Conservation (phyloP, 2,113 vertebrate species). For the Trogon surrucura region DNA sequence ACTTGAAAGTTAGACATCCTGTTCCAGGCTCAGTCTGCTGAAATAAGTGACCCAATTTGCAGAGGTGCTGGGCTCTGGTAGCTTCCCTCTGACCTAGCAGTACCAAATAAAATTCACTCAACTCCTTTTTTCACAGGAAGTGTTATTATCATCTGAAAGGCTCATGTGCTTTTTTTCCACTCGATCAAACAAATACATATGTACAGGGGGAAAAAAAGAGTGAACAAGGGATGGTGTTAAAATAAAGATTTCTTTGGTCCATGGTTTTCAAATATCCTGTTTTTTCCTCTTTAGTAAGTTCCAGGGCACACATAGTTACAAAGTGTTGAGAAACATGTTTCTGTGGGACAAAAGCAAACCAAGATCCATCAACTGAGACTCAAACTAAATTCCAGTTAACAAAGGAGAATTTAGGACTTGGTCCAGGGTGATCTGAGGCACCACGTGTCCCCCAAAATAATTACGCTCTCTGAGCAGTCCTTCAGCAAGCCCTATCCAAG, state of each 20-base stretch:
- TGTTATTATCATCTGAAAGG: constrained; percentile 20
- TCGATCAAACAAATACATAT: background rate
- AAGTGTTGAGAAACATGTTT: background rate
- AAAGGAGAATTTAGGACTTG: background rate
- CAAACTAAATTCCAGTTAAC: background rate
- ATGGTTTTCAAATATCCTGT: background rate
- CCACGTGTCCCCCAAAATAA: background rate
- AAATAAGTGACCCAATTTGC: constrained; percentile 62
- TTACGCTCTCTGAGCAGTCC: background rate
- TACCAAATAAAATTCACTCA: constrained; percentile 9
- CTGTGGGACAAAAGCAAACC: background rate
- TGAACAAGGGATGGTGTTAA: background rate
- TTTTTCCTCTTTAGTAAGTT: background rate
- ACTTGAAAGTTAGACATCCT: constrained; percentile 57
- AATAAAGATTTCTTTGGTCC: background rate
- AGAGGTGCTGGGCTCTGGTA: background rate
- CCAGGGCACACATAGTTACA: background rate
- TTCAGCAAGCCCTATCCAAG: background rate
- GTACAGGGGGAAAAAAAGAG: background rate
- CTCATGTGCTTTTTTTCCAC: background rate
- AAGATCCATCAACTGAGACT: background rate
- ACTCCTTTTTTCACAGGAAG: background rate
- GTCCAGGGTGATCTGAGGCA: background rate
- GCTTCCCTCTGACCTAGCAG: background rate
- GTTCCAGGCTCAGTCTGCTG: constrained; percentile 38